Percentiles rank a stretch among this genome's conserved stretches.
Evolutionary conservation across 2,797 vertebrate genomes (phyloP).

Genomic region (Epinephelus coioides): DNA sequence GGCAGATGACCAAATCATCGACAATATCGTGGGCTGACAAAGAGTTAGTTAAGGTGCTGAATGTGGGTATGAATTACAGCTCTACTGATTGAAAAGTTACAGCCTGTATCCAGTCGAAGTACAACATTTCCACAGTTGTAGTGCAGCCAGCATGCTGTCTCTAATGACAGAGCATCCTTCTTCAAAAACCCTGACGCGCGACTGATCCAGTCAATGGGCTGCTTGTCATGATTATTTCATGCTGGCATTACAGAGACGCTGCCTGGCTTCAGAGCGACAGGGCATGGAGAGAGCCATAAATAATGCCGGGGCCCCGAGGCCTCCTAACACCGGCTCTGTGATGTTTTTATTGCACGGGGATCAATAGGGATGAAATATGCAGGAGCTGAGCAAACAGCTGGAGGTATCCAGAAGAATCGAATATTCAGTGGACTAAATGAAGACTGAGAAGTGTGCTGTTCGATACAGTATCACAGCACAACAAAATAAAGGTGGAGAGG

Average conservation of each 20-base stretch:
- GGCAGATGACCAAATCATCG: neutral
- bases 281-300: conserved; percentile 57
- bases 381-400: conserved; percentile 65
- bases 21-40: neutral
- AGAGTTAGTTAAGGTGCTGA: neutral
- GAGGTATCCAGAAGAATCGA: conserved; percentile 32
- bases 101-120: neutral
- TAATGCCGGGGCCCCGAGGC: conserved; percentile 52
- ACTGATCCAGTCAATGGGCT: conserved; percentile 42
- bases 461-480: neutral
- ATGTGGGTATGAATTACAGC: neutral
- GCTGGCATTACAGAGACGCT: conserved; percentile 51
- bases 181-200: conserved; percentile 15
- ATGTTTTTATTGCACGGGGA: conserved; percentile 68
- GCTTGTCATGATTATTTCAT: conserved; percentile 69
- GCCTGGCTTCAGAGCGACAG: conserved; percentile 29
- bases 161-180: conserved; percentile 35
- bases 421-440: conserved; percentile 7
- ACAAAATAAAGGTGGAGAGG: neutral
- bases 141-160: neutral
- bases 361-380: conserved; percentile 76
- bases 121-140: neutral
- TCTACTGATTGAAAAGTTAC: neutral
- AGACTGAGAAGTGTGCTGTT: conserved; percentile 8
- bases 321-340: conserved; percentile 33